A percentile compares a stretch with the other conserved stretches of the same genome.
Evolutionary conservation across 1,140 invertebrate genomes (phyloP).

Genomic region (Calliphora vicina): DNA sequence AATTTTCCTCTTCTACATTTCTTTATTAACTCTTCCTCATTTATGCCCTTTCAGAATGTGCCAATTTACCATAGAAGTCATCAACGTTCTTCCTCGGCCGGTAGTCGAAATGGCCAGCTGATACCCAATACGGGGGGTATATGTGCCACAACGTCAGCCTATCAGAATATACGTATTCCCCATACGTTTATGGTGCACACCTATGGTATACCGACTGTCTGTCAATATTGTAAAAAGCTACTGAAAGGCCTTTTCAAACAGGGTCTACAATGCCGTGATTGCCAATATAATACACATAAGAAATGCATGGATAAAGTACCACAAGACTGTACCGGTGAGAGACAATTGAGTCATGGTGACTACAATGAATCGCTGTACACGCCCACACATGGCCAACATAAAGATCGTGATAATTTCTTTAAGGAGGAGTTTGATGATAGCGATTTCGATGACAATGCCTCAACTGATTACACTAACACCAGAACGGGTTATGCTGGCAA

Average conservation of each 20-base stretch:
- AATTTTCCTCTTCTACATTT: background rate
- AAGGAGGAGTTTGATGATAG: slow-evolving; percentile 77
- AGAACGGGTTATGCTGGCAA: slow-evolving; percentile 41
- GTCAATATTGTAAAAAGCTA: slow-evolving; percentile 94
- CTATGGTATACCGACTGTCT: slow-evolving; percentile 95
- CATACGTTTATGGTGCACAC: slow-evolving; percentile 92
- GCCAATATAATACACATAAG: slow-evolving; percentile 97
- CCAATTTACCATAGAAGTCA: slow-evolving; percentile 46
- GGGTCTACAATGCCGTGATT: slow-evolving; percentile 97
- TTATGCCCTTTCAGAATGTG: slow-evolving; percentile 43
- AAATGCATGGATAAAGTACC: slow-evolving; percentile 95
- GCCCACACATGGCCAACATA: slow-evolving; percentile 62
- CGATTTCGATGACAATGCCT: slow-evolving; percentile 64
- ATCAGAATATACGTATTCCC: slow-evolving; percentile 80
- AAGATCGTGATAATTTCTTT: slow-evolving; percentile 70
- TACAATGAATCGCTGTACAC: slow-evolving; percentile 71
- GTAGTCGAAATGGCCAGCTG: slow-evolving; percentile 67
- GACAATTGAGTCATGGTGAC: slow-evolving; percentile 51
- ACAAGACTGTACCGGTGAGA: slow-evolving; percentile 94
- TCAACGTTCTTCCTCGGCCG: slow-evolving; percentile 77
- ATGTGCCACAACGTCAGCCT: slow-evolving; percentile 20
- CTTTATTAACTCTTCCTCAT: too few species aligned
- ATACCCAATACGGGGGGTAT: slow-evolving; percentile 15
- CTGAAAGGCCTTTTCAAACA: slow-evolving; percentile 96
- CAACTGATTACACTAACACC: slow-evolving; percentile 39